Conservation (phyloP, 1,140 invertebrate genomes). For the Aphis gossypii region DNA sequence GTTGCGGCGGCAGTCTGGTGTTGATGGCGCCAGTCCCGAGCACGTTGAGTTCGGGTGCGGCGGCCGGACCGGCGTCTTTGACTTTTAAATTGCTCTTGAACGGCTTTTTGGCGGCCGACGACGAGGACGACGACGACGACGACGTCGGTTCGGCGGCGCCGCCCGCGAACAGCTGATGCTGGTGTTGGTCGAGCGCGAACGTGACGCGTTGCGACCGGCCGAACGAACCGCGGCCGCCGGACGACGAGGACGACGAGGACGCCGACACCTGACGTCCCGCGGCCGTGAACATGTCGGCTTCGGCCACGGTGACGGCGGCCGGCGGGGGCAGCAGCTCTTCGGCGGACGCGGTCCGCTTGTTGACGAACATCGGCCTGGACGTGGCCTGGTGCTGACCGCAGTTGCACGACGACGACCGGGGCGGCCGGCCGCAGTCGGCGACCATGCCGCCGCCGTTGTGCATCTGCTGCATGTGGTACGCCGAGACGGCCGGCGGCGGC, state of each 20-base stretch:
- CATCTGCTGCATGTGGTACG: conserved; percentile 59
- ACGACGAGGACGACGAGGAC: conserved; percentile 8
- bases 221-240: conserved; percentile 60
- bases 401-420: conserved; percentile 60
- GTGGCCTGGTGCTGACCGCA: conserved; percentile 61
- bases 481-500: conserved; percentile 62
- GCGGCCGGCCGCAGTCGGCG: conserved; percentile 59
- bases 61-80: background rate
- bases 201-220: conserved; percentile 62
- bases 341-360: conserved; percentile 62
- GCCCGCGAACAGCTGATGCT: conserved; percentile 50
- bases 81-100: conserved; percentile 51
- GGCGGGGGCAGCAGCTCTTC: conserved; percentile 60
- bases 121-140: background rate
- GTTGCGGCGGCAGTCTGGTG: conserved; percentile 45
- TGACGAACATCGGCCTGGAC: conserved; percentile 58
- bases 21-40: conserved; percentile 16
- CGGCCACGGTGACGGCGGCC: conserved; percentile 36
- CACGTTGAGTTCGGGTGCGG: background rate
- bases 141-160: background rate
- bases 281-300: conserved; percentile 15
- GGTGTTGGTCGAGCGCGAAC: conserved; percentile 61
- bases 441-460: conserved; percentile 23
- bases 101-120: conserved; percentile 27
- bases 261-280: background rate